These are phyloP conservation scores for Halictus ligatus DNA, from an alignment of 2,888 invertebrate genomes.

Conservation along the genomic window DNA sequence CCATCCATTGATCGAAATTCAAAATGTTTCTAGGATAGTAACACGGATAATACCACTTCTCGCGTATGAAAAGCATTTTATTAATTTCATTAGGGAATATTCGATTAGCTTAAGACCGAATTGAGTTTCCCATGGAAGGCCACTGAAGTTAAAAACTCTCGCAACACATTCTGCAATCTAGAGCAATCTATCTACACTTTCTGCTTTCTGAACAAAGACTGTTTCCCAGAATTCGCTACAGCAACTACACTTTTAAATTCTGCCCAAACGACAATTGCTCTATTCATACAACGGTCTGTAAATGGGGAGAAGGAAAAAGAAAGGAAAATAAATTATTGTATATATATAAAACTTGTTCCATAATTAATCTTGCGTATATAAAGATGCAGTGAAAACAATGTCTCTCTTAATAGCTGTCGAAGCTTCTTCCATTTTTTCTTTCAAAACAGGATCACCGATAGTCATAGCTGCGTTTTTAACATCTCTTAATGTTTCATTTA, in stretches of 20 bases:
- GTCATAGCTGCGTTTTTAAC: slow-evolving; percentile 96
- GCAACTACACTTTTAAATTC: no score
- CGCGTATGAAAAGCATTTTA: no score
- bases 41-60: no score
- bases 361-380: slow-evolving; percentile 89
- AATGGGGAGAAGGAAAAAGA: background rate
- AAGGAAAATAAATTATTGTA: background rate
- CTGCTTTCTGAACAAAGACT: no score
- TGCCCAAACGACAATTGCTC: no score
- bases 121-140: no score
- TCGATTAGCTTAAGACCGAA: no score
- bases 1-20: slow-evolving; percentile 5
- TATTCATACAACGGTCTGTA: background rate
- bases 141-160: no score
- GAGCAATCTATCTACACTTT: no score
- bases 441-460: slow-evolving; percentile 96
- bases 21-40: slow-evolving; percentile 12
- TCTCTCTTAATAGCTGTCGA: slow-evolving; percentile 97
- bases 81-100: no score
- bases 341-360: background rate
- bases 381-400: slow-evolving; percentile 98
- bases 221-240: no score
- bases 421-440: slow-evolving; percentile 97
- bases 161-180: no score
- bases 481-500: slow-evolving; percentile 96